These are phyloP conservation scores for Equus quagga DNA, from an alignment of 2,113 vertebrate species.

Conservation along the genomic window DNA sequence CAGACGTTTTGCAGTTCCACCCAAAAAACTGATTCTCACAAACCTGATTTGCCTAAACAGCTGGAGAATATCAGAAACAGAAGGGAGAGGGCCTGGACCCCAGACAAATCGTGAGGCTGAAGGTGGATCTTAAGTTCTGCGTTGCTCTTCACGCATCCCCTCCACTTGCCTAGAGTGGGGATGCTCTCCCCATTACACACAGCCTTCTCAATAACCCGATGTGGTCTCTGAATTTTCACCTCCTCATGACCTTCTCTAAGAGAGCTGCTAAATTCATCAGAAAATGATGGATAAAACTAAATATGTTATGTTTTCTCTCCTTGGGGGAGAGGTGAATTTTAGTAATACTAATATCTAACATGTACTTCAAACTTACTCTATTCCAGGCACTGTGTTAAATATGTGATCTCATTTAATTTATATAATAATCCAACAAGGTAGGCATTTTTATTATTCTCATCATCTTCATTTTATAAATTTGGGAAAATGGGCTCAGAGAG, in stretches of 20 bases:
- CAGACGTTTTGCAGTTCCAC: background rate
- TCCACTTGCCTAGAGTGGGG: background rate
- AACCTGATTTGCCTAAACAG: background rate
- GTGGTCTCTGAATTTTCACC: background rate
- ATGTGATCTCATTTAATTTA: background rate
- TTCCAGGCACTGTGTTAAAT: background rate
- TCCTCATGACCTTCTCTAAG: background rate
- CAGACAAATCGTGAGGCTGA: background rate
- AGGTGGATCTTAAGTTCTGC: background rate
- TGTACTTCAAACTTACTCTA: background rate
- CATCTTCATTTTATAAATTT: conserved; percentile 23
- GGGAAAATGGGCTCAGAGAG: background rate
- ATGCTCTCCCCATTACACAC: background rate
- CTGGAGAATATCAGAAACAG: background rate
- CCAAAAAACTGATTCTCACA: background rate
- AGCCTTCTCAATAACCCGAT: background rate
- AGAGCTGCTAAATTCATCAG: background rate
- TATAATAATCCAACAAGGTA: background rate
- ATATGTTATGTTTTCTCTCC: background rate
- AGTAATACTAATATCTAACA: background rate
- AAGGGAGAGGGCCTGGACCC: background rate
- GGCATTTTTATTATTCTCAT: background rate
- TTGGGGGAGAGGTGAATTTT: background rate
- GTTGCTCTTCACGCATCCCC: background rate
- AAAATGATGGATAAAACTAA: conserved; percentile 11